Evolutionary conservation across 2,888 invertebrate genomes (phyloP).

Genomic region (Athalia rosae): DNA sequence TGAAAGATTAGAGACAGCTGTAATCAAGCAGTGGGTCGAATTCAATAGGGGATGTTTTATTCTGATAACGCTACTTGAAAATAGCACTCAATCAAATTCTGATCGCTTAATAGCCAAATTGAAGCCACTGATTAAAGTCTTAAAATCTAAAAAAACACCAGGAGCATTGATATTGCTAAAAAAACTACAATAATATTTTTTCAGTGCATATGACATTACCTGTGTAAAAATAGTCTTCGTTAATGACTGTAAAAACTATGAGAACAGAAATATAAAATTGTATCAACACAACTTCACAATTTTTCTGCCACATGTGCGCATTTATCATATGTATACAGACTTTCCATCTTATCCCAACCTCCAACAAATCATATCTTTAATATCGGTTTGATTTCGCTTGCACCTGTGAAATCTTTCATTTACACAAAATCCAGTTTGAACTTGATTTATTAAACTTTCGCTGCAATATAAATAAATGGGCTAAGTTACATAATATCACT

Average conservation of each 20-base stretch:
- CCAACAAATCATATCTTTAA: not conserved
- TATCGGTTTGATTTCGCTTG: too few species aligned
- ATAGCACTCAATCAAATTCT: constrained; percentile 74
- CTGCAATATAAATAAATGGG: constrained; percentile 48
- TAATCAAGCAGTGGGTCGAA: constrained; percentile 79
- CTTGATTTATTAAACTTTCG: constrained; percentile 44
- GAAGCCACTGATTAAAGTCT: constrained; percentile 70
- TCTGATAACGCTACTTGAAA: constrained; percentile 81
- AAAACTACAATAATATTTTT: constrained; percentile 66
- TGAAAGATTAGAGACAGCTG: constrained; percentile 75
- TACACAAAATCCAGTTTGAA: constrained; percentile 30
- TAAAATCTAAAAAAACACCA: constrained; percentile 77
- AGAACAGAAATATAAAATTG: not conserved
- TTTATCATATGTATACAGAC: not conserved
- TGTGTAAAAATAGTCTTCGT: too few species aligned
- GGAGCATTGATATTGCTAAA: constrained; percentile 81
- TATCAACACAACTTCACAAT: constrained; percentile 34
- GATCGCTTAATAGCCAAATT: constrained; percentile 75
- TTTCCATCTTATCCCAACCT: not conserved
- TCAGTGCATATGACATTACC: not conserved
- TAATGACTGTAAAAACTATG: too few species aligned
- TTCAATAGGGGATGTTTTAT: constrained; percentile 88
- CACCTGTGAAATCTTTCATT: too few species aligned
- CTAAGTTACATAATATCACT: constrained; percentile 46
- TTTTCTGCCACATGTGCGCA: not conserved